Evolutionary conservation across 1,140 invertebrate species (phyloP), one percentile per base, ranked within the genome.

Genomic region (Pogonomyrmex barbatus): DNA sequence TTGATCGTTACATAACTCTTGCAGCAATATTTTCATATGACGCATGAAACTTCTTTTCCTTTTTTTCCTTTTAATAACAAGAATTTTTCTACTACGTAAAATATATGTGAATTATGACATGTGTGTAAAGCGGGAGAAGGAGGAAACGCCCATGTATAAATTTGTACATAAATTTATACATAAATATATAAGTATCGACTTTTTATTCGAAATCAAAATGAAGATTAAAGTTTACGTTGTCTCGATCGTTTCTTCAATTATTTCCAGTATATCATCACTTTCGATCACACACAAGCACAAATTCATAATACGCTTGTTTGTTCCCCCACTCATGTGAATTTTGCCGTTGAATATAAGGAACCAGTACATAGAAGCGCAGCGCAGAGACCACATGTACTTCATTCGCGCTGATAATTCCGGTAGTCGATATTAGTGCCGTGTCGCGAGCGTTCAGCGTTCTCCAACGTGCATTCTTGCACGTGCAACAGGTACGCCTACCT

Each of bases 401-500:
- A n/a, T 2, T n/a, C 33, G 4, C 10, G 52, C 10, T 54, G 47
- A 75, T 56, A 56, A 58, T 10, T 36, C 33, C n/a, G 30, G 6
- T 50, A 85, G 60, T 75, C 2, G 33, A 36, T 12, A 33, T 79
- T 56, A 6, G 2, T 14, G 10, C n/a, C 76, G 60, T 5, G 17
- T 1, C 4, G 17, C 12, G 77, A 68, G 12, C 47, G 52, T 30
- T 30, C 52, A n/a, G 0, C 2, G 52, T 82, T 58, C 56, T n/a
- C 12, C 33, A 4, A 56, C 39, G 17, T 6, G 36, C 54, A 17
- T 52, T 52, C 12, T 8, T 12, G 6, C 33, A 17, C 2, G 36
- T 54, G 17, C 54, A 85, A 85, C 47, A 89, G 81, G 88, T 89
- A 79, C 2, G 58, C 2, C 2, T 10, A 58, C 0, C 0, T 60